Evolutionary conservation across 2,797 vertebrate species (phyloP).

Genomic region (Silurus aristotelis): DNA sequence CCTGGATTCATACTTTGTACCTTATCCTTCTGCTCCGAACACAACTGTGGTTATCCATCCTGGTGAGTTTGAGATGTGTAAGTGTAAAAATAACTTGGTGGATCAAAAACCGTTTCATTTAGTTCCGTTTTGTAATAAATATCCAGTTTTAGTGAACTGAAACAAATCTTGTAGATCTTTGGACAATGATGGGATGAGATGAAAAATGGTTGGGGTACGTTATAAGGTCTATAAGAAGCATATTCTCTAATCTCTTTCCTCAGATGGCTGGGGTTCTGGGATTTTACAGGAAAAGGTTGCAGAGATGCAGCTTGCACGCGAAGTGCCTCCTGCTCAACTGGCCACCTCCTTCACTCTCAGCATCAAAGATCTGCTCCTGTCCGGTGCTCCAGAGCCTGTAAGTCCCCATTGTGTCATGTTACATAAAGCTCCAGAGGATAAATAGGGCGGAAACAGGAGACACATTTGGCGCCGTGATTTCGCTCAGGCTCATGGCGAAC

Average conservation of each 20-base stretch:
- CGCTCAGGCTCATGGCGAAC: neutral
- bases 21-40: constrained; percentile 59
- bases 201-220: too few relatives aligned
- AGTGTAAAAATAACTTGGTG: constrained; percentile 13
- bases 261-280: constrained; percentile 70
- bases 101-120: too few relatives aligned
- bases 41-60: constrained; percentile 47
- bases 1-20: constrained; percentile 48
- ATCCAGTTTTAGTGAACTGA: too few relatives aligned
- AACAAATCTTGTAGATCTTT: too few relatives aligned
- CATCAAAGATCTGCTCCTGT: constrained; percentile 91
- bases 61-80: constrained; percentile 71
- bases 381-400: constrained; percentile 79
- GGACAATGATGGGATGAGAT: too few relatives aligned
- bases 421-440: constrained; percentile 32
- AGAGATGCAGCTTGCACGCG: constrained; percentile 56
- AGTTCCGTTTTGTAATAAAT: neutral
- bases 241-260: constrained; percentile 50
- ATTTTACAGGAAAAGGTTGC: constrained; percentile 55
- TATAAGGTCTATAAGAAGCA: constrained; percentile 19
- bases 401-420: constrained; percentile 61
- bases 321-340: constrained; percentile 58
- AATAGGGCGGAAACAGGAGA: constrained; percentile 29
- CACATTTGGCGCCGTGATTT: neutral
- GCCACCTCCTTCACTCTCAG: constrained; percentile 75